Percentiles rank a stretch among this genome's conserved stretches.
Evolutionary conservation across 2,797 vertebrate genomes (phyloP).

Genomic region (Oophaga sylvatica): DNA sequence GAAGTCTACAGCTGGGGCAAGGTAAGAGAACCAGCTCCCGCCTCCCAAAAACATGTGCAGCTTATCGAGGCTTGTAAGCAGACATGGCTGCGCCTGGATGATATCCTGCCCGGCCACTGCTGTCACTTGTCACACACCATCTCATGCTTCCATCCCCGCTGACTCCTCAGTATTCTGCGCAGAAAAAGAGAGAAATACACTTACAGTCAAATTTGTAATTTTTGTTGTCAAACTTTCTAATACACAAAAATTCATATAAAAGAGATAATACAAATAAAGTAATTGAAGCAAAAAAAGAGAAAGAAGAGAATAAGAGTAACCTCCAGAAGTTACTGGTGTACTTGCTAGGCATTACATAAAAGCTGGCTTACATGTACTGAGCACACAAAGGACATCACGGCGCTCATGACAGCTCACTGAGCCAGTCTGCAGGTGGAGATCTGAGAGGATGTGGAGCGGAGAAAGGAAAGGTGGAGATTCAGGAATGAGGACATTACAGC

Average conservation of each 20-base stretch:
- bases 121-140: constrained; percentile 23
- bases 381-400: background rate
- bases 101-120: constrained; percentile 34
- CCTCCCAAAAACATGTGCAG: constrained; percentile 58
- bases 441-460: background rate
- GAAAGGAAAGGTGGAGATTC: background rate
- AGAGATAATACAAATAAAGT: background rate
- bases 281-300: background rate
- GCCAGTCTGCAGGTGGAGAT: constrained; percentile 25
- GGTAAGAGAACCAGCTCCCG: constrained; percentile 9
- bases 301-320: background rate
- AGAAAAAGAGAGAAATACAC: constrained; percentile 9
- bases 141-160: background rate
- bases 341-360: constrained; percentile 6
- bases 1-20: constrained; percentile 4
- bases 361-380: background rate
- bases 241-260: background rate
- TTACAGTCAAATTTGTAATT: background rate
- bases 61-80: constrained; percentile 46
- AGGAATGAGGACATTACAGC: background rate
- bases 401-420: constrained; percentile 5
- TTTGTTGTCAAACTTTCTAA: background rate
- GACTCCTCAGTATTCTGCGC: constrained; percentile 18
- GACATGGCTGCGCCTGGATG: constrained; percentile 50
- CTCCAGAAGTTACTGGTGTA: background rate